These are phyloP conservation scores for Uromys caudimaculatus DNA, from an alignment of 2,797 vertebrate species.

Conservation along the genomic window DNA sequence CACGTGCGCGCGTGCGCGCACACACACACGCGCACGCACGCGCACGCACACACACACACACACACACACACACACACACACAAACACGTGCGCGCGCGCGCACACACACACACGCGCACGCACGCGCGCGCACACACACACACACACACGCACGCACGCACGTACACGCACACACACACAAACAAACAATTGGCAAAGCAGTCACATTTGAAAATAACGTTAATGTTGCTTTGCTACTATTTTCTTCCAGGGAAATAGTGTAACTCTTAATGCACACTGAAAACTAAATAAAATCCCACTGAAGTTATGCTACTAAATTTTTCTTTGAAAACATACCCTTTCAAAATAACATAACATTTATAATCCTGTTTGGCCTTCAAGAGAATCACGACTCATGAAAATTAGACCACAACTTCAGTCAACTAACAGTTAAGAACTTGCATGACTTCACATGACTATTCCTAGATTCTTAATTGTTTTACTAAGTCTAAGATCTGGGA, in stretches of 20 bases:
- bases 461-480: not conserved
- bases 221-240: not conserved
- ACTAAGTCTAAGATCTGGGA: not conserved
- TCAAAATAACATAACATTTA: slow-evolving; percentile 14
- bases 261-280: not conserved
- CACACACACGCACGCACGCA: not conserved
- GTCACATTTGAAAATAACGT: slow-evolving; percentile 31
- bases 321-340: slow-evolving; percentile 45
- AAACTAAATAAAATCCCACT: slow-evolving; percentile 47
- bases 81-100: too few relatives aligned
- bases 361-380: not conserved
- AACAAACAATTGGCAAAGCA: not conserved
- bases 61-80: not conserved
- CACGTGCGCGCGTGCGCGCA: too few relatives aligned
- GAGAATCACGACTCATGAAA: slow-evolving; percentile 32
- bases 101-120: not conserved
- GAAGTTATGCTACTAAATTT: not conserved
- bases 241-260: slow-evolving; percentile 27
- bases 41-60: not conserved
- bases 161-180: not conserved
- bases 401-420: not conserved
- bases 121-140: not conserved
- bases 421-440: slow-evolving; percentile 1
- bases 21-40: not conserved
- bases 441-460: not conserved